These are phyloP conservation scores for Augochlora pura DNA, from an alignment of 1,140 invertebrate genomes.

Conservation along the genomic window DNA sequence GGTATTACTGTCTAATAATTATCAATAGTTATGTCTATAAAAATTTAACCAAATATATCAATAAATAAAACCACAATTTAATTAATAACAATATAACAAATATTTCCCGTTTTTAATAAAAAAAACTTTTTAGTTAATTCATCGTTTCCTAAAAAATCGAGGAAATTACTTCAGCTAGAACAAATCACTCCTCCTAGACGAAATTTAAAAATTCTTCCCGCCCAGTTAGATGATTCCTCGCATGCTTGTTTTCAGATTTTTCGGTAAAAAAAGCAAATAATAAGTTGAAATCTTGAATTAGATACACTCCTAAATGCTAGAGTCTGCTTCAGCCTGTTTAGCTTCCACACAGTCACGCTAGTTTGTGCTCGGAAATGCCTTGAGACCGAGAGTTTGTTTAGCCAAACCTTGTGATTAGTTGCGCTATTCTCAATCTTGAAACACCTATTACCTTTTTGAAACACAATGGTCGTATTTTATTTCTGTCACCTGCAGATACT, in stretches of 20 bases:
- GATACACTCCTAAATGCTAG: neutral
- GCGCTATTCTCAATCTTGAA: constrained; percentile 39
- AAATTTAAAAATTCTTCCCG: neutral
- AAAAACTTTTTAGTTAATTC: neutral
- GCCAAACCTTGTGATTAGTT: constrained; percentile 57
- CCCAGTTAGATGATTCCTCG: too few species aligned
- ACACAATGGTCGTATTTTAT: neutral
- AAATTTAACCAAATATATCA: too few species aligned
- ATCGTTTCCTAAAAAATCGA: neutral
- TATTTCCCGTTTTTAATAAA: too few species aligned
- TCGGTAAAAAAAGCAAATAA: too few species aligned
- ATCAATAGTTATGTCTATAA: too few species aligned
- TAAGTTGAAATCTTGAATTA: constrained; percentile 5
- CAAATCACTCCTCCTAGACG: neutral
- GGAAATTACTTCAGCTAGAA: neutral
- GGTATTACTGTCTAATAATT: too few species aligned
- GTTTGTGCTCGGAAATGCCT: neutral
- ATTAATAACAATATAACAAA: neutral
- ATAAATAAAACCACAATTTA: neutral
- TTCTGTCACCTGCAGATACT: neutral
- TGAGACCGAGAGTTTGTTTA: constrained; percentile 1
- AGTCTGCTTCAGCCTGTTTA: neutral
- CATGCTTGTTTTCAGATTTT: neutral
- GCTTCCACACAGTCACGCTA: neutral
- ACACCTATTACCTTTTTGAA: neutral